These are phyloP conservation scores for Tridacna gigas DNA, from an alignment of 2,888 invertebrate genomes.

Conservation along the genomic window DNA sequence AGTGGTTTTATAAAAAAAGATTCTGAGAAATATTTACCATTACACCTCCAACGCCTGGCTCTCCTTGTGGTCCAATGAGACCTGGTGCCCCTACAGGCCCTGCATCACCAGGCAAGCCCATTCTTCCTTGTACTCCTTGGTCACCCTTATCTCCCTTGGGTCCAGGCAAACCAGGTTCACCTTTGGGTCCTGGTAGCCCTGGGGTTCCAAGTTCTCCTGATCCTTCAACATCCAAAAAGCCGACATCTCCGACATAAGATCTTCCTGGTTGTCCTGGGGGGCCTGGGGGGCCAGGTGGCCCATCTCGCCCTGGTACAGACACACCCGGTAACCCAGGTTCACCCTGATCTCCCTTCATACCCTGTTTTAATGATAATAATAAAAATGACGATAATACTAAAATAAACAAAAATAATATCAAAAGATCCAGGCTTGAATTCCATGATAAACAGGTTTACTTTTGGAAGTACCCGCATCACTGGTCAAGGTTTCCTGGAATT, in stretches of 20 bases:
- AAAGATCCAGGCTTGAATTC: too few species aligned
- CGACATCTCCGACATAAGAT: conserved; percentile 15
- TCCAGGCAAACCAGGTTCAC: conserved; percentile 51
- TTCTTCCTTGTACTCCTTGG: conserved; percentile 42
- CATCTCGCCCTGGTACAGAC: conserved; percentile 44
- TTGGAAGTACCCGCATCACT: too few species aligned
- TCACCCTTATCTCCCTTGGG: conserved; percentile 59
- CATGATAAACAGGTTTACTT: too few species aligned
- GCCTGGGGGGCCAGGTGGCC: conserved; percentile 54
- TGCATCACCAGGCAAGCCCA: conserved; percentile 61
- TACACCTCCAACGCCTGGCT: conserved; percentile 67
- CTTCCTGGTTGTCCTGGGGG: conserved; percentile 47
- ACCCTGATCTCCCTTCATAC: conserved; percentile 56
- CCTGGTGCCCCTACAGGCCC: conserved; percentile 63
- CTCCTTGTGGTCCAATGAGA: conserved; percentile 62
- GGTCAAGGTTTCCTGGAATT: too few species aligned
- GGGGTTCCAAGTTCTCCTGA: conserved; percentile 56
- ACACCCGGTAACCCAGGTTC: conserved; percentile 60
- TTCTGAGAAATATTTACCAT: conserved; percentile 39
- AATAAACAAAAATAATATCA: too few species aligned
- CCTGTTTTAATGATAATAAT: conserved; percentile 38
- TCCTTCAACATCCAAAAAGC: conserved; percentile 47
- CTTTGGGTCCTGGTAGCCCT: conserved; percentile 31
- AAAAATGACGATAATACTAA: too few species aligned
- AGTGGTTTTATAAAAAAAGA: too few species aligned